phyloP scores from a whole-genome alignment of 2,888 invertebrate species.

The Amiota communis region DNA sequence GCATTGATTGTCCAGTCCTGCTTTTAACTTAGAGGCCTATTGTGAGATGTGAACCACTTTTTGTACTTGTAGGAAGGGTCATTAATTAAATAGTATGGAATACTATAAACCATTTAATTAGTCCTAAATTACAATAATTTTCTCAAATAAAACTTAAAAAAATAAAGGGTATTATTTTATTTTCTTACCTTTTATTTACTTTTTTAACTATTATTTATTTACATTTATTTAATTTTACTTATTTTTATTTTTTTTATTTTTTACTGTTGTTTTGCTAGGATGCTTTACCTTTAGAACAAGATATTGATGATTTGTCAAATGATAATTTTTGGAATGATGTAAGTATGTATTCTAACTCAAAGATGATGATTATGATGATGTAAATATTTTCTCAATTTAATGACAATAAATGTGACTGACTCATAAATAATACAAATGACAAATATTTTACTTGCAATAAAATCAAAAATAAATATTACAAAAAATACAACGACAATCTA shows the following conservation, averaged over 20 bases:
- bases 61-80: too few relatives aligned
- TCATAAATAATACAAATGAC: background rate
- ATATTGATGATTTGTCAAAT: constrained; percentile 45
- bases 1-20: too few relatives aligned
- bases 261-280: constrained; percentile 33
- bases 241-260: constrained; percentile 30
- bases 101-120: too few relatives aligned
- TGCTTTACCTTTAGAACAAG: constrained; percentile 37
- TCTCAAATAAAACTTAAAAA: too few relatives aligned
- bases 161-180: background rate
- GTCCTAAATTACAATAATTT: too few relatives aligned
- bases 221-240: constrained; percentile 24
- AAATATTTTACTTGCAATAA: background rate
- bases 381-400: background rate
- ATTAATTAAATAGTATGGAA: too few relatives aligned
- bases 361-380: background rate
- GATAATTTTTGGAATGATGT: constrained; percentile 45
- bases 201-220: constrained; percentile 16
- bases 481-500: background rate
- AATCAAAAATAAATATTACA: background rate
- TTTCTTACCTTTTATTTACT: background rate
- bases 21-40: too few relatives aligned
- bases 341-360: constrained; percentile 31
- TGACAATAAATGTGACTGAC: background rate
- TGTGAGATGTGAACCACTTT: too few relatives aligned